Evolutionary conservation across 2,113 vertebrate species (phyloP).

Genomic region (Tyrannus savana): DNA sequence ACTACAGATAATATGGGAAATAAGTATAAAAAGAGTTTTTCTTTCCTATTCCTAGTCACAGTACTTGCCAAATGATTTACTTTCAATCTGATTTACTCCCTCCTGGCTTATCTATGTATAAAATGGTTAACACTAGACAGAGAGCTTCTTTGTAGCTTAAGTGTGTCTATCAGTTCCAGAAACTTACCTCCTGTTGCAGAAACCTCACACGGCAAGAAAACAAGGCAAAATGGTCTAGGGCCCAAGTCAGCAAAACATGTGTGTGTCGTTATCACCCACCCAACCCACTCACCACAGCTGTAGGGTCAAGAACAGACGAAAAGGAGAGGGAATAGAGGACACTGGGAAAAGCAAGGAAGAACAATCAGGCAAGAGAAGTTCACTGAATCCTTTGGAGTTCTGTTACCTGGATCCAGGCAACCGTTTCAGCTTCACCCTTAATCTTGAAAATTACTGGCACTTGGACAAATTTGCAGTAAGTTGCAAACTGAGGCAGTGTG

Average conservation of each 20-base stretch:
- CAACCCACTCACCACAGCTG: background rate
- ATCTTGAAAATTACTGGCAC: background rate
- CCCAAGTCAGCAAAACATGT: background rate
- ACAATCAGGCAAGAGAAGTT: background rate
- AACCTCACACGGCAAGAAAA: background rate
- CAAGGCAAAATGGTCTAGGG: background rate
- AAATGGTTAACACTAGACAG: background rate
- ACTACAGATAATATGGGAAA: background rate
- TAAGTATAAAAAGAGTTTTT: background rate
- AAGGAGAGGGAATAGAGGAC: background rate
- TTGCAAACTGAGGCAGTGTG: background rate
- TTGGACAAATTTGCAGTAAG: background rate
- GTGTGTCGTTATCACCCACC: background rate
- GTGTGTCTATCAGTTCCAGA: background rate
- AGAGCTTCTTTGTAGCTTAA: background rate
- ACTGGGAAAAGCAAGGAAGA: background rate
- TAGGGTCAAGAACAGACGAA: background rate
- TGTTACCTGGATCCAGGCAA: background rate
- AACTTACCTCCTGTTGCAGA: background rate
- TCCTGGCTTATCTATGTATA: background rate
- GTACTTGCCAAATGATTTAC: background rate
- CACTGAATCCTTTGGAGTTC: background rate
- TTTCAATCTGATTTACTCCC: background rate
- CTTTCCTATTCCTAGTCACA: background rate
- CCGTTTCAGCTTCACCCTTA: background rate